These are phyloP conservation scores for Ovibos moschatus DNA, from an alignment of 2,113 vertebrate species.

Conservation along the genomic window DNA sequence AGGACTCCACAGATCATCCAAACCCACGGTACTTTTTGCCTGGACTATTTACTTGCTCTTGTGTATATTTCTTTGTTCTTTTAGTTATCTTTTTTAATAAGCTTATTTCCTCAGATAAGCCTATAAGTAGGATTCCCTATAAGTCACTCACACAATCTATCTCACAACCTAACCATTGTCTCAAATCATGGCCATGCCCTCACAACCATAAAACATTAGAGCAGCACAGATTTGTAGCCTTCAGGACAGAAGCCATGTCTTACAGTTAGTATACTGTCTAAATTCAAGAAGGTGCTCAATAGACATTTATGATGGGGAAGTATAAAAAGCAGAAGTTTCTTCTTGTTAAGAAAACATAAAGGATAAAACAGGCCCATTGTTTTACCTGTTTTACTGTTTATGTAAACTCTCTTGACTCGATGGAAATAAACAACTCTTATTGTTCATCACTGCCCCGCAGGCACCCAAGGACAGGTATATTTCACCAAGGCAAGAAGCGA, in stretches of 20 bases:
- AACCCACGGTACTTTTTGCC: background rate
- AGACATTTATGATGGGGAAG: background rate
- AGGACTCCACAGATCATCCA: background rate
- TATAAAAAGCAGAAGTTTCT: slow-evolving; percentile 9
- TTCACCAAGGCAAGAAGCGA: background rate
- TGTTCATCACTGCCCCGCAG: background rate
- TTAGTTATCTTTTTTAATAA: background rate
- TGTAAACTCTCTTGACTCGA: background rate
- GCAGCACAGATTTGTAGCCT: background rate
- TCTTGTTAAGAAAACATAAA: background rate
- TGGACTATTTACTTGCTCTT: background rate
- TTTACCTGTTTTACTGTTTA: background rate
- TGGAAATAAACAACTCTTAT: background rate
- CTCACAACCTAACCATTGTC: background rate
- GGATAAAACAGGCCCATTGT: background rate
- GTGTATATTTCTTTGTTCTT: background rate
- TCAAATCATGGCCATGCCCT: background rate
- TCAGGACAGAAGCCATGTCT: background rate
- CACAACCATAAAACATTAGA: background rate
- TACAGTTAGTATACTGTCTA: background rate
- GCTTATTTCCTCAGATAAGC: background rate
- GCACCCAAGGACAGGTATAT: background rate
- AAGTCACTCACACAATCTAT: background rate
- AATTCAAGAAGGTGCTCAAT: background rate
- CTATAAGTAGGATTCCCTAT: background rate